phyloP scores from a whole-genome alignment of 2,113 vertebrate genomes.

The Xiphophorus couchianus region DNA sequence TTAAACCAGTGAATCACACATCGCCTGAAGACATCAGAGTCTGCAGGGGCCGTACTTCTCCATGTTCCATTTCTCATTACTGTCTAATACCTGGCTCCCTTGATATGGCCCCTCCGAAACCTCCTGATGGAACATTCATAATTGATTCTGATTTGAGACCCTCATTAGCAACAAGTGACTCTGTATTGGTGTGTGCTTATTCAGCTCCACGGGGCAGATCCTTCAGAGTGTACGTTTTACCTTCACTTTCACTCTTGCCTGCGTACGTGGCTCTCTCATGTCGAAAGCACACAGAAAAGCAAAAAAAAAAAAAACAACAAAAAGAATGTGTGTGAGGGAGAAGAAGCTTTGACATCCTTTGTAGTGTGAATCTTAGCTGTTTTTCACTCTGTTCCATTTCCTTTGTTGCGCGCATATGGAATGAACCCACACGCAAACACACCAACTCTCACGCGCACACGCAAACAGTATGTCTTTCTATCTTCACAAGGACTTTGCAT shows the following conservation, averaged over 20 bases:
- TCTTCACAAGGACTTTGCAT: too few species aligned
- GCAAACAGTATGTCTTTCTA: too few species aligned
- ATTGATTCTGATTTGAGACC: constrained; percentile 76
- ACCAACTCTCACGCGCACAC: not conserved
- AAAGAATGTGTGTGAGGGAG: constrained; percentile 18
- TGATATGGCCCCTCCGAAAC: constrained; percentile 69
- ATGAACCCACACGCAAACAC: constrained; percentile 2
- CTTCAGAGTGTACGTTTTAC: constrained; percentile 52
- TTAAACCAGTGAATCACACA: constrained; percentile 65
- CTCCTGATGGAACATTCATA: constrained; percentile 76
- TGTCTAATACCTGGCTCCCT: constrained; percentile 67
- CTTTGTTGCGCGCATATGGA: constrained; percentile 37
- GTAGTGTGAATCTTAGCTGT: constrained; percentile 42
- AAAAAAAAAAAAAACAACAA: not conserved
- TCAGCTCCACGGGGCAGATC: constrained; percentile 54
- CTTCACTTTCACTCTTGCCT: constrained; percentile 41
- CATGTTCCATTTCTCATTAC: constrained; percentile 77
- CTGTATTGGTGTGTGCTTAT: constrained; percentile 43
- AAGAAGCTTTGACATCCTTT: constrained; percentile 41
- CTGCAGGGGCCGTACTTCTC: constrained; percentile 62
- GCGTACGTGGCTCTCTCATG: constrained; percentile 6
- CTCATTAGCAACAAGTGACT: constrained; percentile 77
- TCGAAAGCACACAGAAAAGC: constrained; percentile 4
- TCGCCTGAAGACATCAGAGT: constrained; percentile 62
- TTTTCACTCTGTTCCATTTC: constrained; percentile 36